Evolutionary conservation across 35 echinoderm and acorn worm genomes (phyloP).

Genomic region (Apostichopus parvimensis): DNA sequence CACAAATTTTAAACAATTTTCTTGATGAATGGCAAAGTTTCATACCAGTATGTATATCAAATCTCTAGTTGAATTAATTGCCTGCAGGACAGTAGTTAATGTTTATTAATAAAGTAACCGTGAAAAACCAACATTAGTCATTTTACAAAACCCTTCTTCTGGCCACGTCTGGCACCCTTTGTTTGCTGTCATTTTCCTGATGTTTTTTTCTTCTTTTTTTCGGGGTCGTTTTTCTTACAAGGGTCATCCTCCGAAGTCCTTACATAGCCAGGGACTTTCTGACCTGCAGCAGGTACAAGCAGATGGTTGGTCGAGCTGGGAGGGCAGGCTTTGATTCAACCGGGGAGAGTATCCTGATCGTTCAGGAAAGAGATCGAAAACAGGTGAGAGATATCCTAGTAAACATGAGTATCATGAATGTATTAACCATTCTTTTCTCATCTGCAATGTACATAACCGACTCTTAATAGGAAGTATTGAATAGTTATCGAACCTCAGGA

Average conservation of each 20-base stretch:
- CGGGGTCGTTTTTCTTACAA: conserved; percentile 7
- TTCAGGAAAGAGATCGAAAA: conserved; percentile 70
- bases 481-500: no score
- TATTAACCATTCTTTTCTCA: neutral
- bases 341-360: conserved; percentile 89
- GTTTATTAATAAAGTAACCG: no score
- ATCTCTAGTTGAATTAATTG: no score
- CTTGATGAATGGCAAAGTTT: no score
- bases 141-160: neutral
- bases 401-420: neutral
- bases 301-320: conserved; percentile 92
- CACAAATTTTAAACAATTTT: no score
- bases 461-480: no score
- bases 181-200: neutral
- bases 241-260: conserved; percentile 84
- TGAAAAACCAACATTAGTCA: neutral
- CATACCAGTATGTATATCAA: no score
- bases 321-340: conserved; percentile 84
- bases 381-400: conserved; percentile 29
- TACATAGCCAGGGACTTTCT: conserved; percentile 85
- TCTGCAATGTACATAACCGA: no score
- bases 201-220: neutral
- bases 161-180: neutral
- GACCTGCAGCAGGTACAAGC: conserved; percentile 80
- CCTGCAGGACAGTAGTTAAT: no score